Percentiles rank a stretch among this genome's conserved stretches.
Conservation (phyloP, 2,797 vertebrate genomes). For the Salmo trutta region DNA sequence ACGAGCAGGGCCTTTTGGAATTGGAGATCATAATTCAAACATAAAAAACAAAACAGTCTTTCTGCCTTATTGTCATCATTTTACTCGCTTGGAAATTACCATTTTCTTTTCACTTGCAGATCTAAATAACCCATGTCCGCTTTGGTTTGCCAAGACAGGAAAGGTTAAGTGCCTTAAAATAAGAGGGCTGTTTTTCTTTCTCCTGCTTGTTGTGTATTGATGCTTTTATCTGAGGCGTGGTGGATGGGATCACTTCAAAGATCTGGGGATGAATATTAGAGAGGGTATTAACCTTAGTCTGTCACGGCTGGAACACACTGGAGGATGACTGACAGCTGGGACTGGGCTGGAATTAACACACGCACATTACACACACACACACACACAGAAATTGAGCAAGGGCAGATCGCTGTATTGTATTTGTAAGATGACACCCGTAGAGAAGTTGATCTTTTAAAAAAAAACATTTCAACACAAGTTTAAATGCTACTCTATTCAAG, state of each 20-base stretch:
- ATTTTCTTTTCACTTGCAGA: constrained; percentile 20
- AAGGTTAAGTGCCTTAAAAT: constrained; percentile 28
- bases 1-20: constrained; percentile 3
- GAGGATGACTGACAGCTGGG: not conserved
- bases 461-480: not conserved
- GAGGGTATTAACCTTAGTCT: constrained; percentile 9
- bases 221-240: constrained; percentile 3
- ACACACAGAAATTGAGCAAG: not conserved
- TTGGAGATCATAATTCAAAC: not conserved
- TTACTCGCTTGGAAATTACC: constrained; percentile 4
- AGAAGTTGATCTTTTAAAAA: not conserved
- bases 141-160: constrained; percentile 2
- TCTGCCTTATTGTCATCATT: not conserved
- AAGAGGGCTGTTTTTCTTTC: not conserved
- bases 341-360: not conserved
- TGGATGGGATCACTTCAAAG: constrained; percentile 15
- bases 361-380: too few species aligned
- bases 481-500: not conserved
- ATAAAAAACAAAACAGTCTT: not conserved
- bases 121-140: not conserved
- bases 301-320: not conserved
- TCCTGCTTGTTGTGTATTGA: constrained; percentile 6
- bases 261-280: constrained; percentile 4
- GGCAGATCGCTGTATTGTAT: not conserved
- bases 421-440: too few species aligned